Conservation (phyloP, 30 jellyfish, hydroid and myxozoan species). For the Phacellophora camtschatica region DNA sequence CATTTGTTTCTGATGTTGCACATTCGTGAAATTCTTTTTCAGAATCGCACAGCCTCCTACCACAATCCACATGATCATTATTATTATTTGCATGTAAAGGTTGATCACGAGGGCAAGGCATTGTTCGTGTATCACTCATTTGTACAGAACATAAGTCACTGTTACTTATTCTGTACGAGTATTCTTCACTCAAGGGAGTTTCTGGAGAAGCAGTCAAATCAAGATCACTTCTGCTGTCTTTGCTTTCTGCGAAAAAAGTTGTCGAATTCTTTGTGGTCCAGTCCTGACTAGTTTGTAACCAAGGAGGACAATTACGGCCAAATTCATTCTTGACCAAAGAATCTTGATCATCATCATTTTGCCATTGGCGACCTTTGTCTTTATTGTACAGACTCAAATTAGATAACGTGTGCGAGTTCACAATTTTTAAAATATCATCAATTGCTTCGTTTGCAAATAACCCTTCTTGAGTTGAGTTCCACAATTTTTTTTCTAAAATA, state of each 20-base stretch:
- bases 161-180: not conserved
- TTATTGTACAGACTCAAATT: slow-evolving; percentile 42
- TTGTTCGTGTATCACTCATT: not conserved
- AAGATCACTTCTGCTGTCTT: not conserved
- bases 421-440: slow-evolving; percentile 30
- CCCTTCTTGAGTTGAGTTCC: not conserved
- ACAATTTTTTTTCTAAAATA: not conserved
- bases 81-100: not conserved
- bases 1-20: slow-evolving; percentile 7
- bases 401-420: slow-evolving; percentile 47
- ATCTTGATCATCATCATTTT: slow-evolving; percentile 19
- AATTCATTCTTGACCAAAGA: not conserved
- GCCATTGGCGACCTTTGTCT: slow-evolving; percentile 10
- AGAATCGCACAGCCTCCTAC: not conserved
- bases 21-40: not conserved
- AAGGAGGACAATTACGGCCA: slow-evolving; percentile 32
- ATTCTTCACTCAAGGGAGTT: not conserved
- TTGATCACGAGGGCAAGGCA: not conserved
- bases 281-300: slow-evolving; percentile 37
- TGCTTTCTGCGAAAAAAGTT: not conserved
- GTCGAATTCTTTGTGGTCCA: not conserved
- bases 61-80: not conserved
- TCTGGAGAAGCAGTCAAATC: not conserved
- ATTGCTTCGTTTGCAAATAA: slow-evolving; percentile 63
- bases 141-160: not conserved